Evolutionary conservation across 2,888 invertebrate species (phyloP).

Genomic region (Melitaea athalia): DNA sequence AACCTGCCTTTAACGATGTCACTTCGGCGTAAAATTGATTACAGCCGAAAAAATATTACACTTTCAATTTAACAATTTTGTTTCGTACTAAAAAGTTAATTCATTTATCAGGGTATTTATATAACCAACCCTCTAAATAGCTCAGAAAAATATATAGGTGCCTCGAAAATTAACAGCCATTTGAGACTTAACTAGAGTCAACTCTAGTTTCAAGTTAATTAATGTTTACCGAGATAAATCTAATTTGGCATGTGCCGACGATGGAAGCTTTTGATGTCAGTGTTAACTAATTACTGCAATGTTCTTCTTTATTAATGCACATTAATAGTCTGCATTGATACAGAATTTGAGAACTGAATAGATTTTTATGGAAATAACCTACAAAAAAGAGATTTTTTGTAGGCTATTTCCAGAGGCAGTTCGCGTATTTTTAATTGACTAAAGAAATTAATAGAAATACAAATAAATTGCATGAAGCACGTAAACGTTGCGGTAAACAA

Average conservation of each 20-base stretch:
- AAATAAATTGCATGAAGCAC: no score
- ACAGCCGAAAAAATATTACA: not conserved
- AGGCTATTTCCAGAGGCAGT: no score
- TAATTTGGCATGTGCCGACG: slow-evolving; percentile 27
- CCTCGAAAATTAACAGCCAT: slow-evolving; percentile 13
- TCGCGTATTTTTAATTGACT: no score
- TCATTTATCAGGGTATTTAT: no score
- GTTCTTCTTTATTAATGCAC: not conserved
- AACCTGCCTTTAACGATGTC: not conserved
- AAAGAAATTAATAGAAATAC: no score
- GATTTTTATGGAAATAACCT: no score
- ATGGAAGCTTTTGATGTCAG: slow-evolving; percentile 1
- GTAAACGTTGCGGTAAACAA: no score
- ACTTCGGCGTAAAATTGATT: not conserved
- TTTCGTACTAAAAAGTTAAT: no score
- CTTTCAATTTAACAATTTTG: not conserved
- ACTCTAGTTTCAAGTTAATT: slow-evolving; percentile 28
- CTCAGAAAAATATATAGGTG: slow-evolving; percentile 39
- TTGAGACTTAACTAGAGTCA: slow-evolving; percentile 15
- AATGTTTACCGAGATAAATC: slow-evolving; percentile 26
- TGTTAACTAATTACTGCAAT: not conserved
- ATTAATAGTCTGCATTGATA: no score
- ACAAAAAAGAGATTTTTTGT: no score
- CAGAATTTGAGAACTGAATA: no score
- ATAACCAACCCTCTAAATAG: no score